A percentile compares a stretch with the other conserved stretches of the same genome.
phyloP scores from a whole-genome alignment of 2,888 invertebrate genomes.

The Caenorhabditis virilis region DNA sequence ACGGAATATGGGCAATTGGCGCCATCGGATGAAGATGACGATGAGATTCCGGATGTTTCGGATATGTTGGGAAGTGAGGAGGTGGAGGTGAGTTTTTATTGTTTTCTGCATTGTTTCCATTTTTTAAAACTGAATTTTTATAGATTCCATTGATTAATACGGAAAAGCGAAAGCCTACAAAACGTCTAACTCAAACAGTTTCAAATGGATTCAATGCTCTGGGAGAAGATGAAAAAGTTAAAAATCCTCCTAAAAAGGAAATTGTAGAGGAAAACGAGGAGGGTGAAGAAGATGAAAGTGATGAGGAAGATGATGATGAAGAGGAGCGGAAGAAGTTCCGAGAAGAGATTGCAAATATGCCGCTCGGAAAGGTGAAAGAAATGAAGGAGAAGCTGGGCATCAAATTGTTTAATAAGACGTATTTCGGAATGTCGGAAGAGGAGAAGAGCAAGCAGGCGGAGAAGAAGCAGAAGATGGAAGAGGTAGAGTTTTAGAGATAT shows the following conservation, averaged over 20 bases:
- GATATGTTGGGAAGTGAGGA: constrained; percentile 28
- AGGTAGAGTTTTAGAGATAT: neutral
- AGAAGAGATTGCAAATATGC: constrained; percentile 51
- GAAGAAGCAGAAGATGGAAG: constrained; percentile 10
- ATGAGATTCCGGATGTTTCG: constrained; percentile 19
- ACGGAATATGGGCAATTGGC: constrained; percentile 21
- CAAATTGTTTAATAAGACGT: constrained; percentile 58
- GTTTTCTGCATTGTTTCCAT: neutral
- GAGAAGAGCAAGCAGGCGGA: constrained; percentile 18
- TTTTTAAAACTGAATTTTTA: neutral
- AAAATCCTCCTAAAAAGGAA: too few relatives aligned
- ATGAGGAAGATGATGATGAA: constrained; percentile 26
- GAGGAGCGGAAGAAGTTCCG: constrained; percentile 35
- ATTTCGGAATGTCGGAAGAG: constrained; percentile 38
- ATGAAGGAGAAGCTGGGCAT: constrained; percentile 57
- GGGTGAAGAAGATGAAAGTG: constrained; percentile 16
- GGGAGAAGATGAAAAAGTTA: constrained; percentile 1
- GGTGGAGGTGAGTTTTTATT: constrained; percentile 3
- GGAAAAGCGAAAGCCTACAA: neutral
- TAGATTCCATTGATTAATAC: constrained; percentile 27
- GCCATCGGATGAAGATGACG: constrained; percentile 26
- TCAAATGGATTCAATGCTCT: constrained; percentile 3
- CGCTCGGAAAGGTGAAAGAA: constrained; percentile 53
- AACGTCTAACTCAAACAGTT: constrained; percentile 5
- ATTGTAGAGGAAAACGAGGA: constrained; percentile 13